Base-by-base conservation (phyloP, 2,888 invertebrate genomes). In the Patella pellucida region DNA sequence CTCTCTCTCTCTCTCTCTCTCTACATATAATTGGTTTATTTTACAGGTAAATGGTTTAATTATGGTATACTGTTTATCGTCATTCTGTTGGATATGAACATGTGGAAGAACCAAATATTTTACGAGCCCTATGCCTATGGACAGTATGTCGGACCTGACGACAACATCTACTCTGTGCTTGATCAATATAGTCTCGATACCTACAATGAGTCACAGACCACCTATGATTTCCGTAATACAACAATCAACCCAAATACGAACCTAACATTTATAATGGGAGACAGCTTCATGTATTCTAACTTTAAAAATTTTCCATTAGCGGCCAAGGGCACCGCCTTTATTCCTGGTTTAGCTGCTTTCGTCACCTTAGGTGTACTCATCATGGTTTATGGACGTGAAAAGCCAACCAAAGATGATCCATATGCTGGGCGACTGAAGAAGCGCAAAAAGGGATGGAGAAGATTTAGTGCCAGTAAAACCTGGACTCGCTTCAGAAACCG, bases 21-120 rank as follows among this genome's bases (percentile, higher is more conserved):
- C 41, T 41, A 41, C 41, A 7, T 41, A 7, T 41, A 3, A 41
- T 41, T 41, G 56, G 27, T 62, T 51, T 72, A 69, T 72, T 52
- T 87, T 87, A 0, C 87, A 92, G 92, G 92, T n/a, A 92, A 92
- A 86, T 92, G 92, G 92, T 92, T 92, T 85, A 92, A 92, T 85
- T 92, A 92, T 82, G 92, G 92, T 51, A 91, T 92, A 73, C 91
- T 92, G 75, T 92, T 92, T 79, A 82, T 92, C 76, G 92, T 92
- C 23, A 92, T 92, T 91, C 87, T 92, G 72, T 87, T 92, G 41
- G 92, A 92, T 84, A 83, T 92, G 75, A 92, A 92, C 86, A 92
- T 92, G 92, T 92, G 92, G 92, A 92, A 92, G 84, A 92, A 92
- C 85, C 92, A 92, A 86, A 92, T 92, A 70, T 92, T 92, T 82